Conservation (phyloP, 2,888 invertebrate genomes). For the Cephus nigrinus region DNA sequence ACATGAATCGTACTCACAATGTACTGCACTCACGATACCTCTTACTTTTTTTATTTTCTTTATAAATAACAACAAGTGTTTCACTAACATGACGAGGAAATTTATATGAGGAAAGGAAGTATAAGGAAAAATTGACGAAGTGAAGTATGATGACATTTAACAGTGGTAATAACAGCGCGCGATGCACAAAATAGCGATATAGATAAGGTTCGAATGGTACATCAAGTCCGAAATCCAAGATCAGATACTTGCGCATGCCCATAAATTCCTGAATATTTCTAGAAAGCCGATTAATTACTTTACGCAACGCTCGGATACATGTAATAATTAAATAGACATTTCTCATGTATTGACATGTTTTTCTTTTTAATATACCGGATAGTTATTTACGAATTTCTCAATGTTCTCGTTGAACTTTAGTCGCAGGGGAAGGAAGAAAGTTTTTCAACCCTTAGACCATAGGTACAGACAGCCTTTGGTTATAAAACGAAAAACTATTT, state of each 20-base stretch:
- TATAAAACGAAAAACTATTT: conserved; percentile 39
- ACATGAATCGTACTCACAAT: background rate
- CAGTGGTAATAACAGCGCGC: background rate
- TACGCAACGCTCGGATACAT: conserved; percentile 18
- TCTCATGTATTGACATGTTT: conserved; percentile 41
- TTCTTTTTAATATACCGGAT: conserved; percentile 21
- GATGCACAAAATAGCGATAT: background rate
- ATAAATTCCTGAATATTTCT: conserved; percentile 24
- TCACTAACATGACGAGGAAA: background rate
- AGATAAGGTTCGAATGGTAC: background rate
- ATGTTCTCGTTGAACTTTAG: conserved; percentile 25
- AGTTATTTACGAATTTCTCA: conserved; percentile 29
- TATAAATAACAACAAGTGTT: background rate
- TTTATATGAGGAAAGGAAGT: background rate
- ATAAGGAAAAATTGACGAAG: background rate
- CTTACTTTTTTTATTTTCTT: background rate
- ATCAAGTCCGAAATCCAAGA: conserved; percentile 10
- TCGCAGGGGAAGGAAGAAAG: conserved; percentile 29
- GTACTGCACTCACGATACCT: background rate
- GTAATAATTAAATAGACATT: conserved; percentile 30
- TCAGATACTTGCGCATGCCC: conserved; percentile 27
- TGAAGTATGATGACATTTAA: background rate
- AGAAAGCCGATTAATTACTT: conserved; percentile 27
- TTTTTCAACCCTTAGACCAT: conserved; percentile 37
- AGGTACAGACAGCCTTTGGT: conserved; percentile 53